Percentiles rank a stretch among this genome's conserved stretches.
phyloP scores from a whole-genome alignment of 2,888 invertebrate species.

The Clepsis dumicolana region DNA sequence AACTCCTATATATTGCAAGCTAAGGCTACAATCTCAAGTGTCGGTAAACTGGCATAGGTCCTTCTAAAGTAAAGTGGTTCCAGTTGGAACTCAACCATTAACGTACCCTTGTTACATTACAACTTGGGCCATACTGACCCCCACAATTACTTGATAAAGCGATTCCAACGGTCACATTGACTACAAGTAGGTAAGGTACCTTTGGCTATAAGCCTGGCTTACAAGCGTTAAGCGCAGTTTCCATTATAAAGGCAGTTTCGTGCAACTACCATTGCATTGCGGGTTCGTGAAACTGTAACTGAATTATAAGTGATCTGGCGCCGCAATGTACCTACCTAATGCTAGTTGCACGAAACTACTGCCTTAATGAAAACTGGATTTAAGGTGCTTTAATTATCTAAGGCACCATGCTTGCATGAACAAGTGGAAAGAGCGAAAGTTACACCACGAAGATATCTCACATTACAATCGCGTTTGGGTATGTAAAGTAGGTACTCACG shows the following conservation, averaged over 20 bases:
- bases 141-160: constrained; percentile 55
- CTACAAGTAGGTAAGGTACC: background rate
- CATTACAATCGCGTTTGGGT: background rate
- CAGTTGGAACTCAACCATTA: constrained; percentile 48
- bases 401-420: background rate
- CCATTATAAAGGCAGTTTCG: too few relatives aligned
- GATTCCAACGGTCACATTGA: constrained; percentile 35
- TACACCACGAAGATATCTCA: background rate
- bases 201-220: too few relatives aligned
- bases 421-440: background rate
- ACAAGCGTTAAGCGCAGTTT: too few relatives aligned
- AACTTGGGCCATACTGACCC: constrained; percentile 51
- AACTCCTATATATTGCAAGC: background rate
- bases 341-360: too few relatives aligned
- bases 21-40: background rate
- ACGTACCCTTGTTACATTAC: constrained; percentile 55
- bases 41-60: background rate
- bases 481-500: background rate
- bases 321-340: too few relatives aligned
- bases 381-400: background rate
- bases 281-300: too few relatives aligned
- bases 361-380: background rate
- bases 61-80: background rate
- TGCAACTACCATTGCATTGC: too few relatives aligned
- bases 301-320: too few relatives aligned